Base-by-base conservation (phyloP, 2,797 vertebrate species). In the Myiothlypis coronata region DNA sequence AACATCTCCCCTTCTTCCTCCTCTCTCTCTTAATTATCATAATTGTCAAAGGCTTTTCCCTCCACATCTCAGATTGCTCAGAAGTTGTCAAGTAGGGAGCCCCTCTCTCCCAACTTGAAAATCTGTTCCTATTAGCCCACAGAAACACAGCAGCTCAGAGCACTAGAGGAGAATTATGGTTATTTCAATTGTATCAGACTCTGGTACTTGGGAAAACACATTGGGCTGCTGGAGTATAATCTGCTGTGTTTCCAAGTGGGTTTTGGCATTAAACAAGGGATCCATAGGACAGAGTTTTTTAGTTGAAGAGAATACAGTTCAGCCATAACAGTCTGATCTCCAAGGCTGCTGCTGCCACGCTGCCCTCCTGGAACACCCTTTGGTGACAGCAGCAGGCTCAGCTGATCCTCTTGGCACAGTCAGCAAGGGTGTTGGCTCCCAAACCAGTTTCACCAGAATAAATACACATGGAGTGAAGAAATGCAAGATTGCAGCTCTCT, bases 391-490 rank as follows among this genome's bases (percentile, higher is more conserved):
- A 18, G 46, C 67, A 65, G 20, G 27, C 47, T 57, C 87, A 84
- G 60, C 39, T 74, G 81, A 89, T 87, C 64, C 43, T 83, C 59
- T 67, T 79, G 43, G 52, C 82, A 65, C 1, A 84, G 69, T 37
- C 76, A 96, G 39, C 14, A 44, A 82, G 82, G 89, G 76, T 86
- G 69, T 81, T 91, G 96, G 55, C 88, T 88, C 88, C 59, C 67
- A 53, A 72, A 60, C 34, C 53, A 78, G 80, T 53, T 79, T 47
- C 53, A 16, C 78, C 67, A 37, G 74, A 79, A 67, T 18, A 78
- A 90, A 59, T 11, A 34, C 60, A 72, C 32, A n/a, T 6, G n/a
- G 21, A 57, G 72, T 71, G 55, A 77, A 90, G 81, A 84, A 84
- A 90, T 26, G 67, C 63, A 52, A 57, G 50, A 69, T 41, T 75